phyloP scores from a whole-genome alignment of 2,113 vertebrate species.

The Phrynosoma platyrhinos region DNA sequence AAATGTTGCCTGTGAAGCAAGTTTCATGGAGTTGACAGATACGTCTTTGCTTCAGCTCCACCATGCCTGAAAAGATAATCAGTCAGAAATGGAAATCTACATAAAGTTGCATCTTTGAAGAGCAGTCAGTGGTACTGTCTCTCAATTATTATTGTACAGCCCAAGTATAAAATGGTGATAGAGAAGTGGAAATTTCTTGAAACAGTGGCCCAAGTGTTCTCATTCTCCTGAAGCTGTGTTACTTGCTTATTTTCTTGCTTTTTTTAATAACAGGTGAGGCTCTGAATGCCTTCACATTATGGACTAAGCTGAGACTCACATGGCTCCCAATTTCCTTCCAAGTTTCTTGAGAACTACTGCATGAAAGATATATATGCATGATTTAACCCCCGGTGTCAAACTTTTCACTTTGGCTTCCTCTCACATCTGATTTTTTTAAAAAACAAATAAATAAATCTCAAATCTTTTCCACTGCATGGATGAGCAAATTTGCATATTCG shows the following conservation, averaged over 20 bases:
- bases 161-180: neutral
- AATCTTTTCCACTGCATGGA: neutral
- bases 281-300: conserved; percentile 8
- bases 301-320: conserved; percentile 11
- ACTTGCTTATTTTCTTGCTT: conserved; percentile 20
- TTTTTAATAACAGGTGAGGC: conserved; percentile 24
- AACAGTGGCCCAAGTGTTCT: conserved; percentile 28
- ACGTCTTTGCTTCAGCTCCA: neutral
- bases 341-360: conserved; percentile 11
- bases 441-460: no score
- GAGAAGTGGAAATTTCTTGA: conserved; percentile 28
- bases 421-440: no score
- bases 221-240: conserved; percentile 56
- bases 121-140: neutral
- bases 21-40: neutral
- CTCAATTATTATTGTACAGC: neutral
- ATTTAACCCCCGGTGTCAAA: neutral
- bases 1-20: neutral
- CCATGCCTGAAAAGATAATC: neutral
- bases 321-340: neutral
- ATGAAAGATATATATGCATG: conserved; percentile 10
- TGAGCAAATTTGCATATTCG: neutral
- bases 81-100: conserved; percentile 32
- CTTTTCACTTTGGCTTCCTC: neutral
- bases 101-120: neutral